Conservation (phyloP, 1,140 invertebrate species). For the Magallana angulata region DNA sequence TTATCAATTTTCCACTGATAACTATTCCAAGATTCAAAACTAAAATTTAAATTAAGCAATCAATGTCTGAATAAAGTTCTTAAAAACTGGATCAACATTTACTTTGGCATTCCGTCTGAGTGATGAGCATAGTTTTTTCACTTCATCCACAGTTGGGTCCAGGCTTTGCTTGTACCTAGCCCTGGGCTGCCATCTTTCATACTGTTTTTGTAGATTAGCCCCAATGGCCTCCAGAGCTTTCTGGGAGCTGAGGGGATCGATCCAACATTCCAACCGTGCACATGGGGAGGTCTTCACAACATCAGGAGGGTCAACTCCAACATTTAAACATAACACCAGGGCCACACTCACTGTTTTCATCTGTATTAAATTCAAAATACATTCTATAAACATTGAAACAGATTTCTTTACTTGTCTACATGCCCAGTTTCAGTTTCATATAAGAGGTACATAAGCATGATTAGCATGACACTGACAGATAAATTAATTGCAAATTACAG, state of each 20-base stretch:
- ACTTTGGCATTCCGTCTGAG: conserved; percentile 96
- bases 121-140: conserved; percentile 97
- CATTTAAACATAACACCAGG: conserved; percentile 97
- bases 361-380: conserved; percentile 62
- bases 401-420: too few species aligned
- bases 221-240: conserved; percentile 97
- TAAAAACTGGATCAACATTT: not conserved
- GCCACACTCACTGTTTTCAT: conserved; percentile 97
- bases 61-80: too few species aligned
- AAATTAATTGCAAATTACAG: too few species aligned
- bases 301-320: conserved; percentile 99
- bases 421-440: too few species aligned
- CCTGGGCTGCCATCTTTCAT: conserved; percentile 96
- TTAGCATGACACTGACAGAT: too few species aligned
- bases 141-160: conserved; percentile 98
- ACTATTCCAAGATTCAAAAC: too few species aligned
- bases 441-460: too few species aligned
- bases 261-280: conserved; percentile 97
- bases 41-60: too few species aligned
- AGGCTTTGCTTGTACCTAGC: conserved; percentile 93
- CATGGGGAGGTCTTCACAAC: conserved; percentile 98
- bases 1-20: too few species aligned
- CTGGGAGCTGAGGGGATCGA: conserved; percentile 92
- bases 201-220: conserved; percentile 94
- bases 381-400: not conserved